Evolutionary conservation across 1,140 invertebrate species (phyloP).

Genomic region (Hormaphis cornu): DNA sequence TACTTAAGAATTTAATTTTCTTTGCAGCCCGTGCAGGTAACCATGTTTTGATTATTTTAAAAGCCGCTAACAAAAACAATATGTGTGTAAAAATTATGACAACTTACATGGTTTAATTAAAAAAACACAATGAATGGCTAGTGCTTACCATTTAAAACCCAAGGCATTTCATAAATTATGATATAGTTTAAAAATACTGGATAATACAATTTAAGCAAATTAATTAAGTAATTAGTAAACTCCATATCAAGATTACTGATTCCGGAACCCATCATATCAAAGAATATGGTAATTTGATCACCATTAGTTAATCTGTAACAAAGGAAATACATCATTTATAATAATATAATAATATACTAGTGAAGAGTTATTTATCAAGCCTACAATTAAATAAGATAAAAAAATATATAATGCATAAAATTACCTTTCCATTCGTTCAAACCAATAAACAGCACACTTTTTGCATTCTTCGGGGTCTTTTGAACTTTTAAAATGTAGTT

Average conservation of each 20-base stretch:
- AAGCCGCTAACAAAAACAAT: constrained; percentile 59
- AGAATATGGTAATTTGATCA: constrained; percentile 71
- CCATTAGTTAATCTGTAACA: constrained; percentile 57
- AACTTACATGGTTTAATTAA: neutral
- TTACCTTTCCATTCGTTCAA: constrained; percentile 71
- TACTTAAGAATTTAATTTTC: constrained; percentile 80
- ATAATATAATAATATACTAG: neutral
- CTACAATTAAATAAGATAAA: neutral
- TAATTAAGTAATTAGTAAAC: constrained; percentile 73
- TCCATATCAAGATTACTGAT: constrained; percentile 82
- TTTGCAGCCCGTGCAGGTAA: constrained; percentile 79
- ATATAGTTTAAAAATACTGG: constrained; percentile 85
- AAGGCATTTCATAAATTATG: constrained; percentile 87
- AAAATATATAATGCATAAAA: neutral
- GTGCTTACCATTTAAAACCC: constrained; percentile 73
- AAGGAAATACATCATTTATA: constrained; percentile 12
- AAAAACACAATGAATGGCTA: neutral
- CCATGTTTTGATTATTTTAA: constrained; percentile 84
- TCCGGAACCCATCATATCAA: constrained; percentile 80
- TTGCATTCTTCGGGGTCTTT: constrained; percentile 66
- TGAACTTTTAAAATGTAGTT: constrained; percentile 63
- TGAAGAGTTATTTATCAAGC: neutral
- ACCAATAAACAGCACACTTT: constrained; percentile 74
- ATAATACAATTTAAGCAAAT: constrained; percentile 80
- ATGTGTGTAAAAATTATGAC: constrained; percentile 24